Base-by-base conservation (phyloP, 2,888 invertebrate genomes). In the Hydrotaea diabolus region DNA sequence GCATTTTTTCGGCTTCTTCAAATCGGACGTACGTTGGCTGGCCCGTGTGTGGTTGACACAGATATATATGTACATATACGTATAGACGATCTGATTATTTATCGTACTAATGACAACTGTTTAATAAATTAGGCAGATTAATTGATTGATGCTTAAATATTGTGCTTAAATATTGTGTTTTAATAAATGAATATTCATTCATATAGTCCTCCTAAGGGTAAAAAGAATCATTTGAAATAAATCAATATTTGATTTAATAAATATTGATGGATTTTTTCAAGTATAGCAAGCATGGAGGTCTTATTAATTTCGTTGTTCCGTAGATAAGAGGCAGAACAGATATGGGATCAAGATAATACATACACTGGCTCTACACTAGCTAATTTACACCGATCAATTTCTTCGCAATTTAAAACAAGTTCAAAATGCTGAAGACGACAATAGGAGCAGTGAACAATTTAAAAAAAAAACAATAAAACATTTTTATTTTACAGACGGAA, bases 51-150 rank as follows among this genome's bases (percentile, higher is more conserved):
- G n/a, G n/a, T n/a, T n/a, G n/a, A n/a, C n/a, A n/a, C n/a, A n/a
- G n/a, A n/a, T n/a, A n/a, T n/a, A n/a, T n/a, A n/a, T n/a, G n/a
- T n/a, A n/a, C n/a, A n/a, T n/a, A n/a, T n/a, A n/a, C n/a, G n/a
- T n/a, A n/a, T n/a, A n/a, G n/a, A n/a, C n/a, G n/a, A n/a, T n/a
- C 19, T 53, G 75, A 59, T 83, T 77, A 77, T 80, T 80, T 74
- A n/a, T n/a, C n/a, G n/a, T n/a, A 39, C 39, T 39, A 72, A 57
- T 72, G 75, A 84, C 81, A 84, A 83, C 26, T n/a, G 78, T 64
- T 78, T 80, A 80, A 84, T 78, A 78, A 80, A 84, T 84, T 80
- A 9, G n/a, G 13, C 4, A 59, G 19, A 23, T 23, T 21, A 11
- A 23, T 69, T 69, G 39, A 69, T 69, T 69, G 69, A 69, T 69